phyloP scores from a whole-genome alignment of 2,797 vertebrate genomes.

The Gymnodraco acuticeps region DNA sequence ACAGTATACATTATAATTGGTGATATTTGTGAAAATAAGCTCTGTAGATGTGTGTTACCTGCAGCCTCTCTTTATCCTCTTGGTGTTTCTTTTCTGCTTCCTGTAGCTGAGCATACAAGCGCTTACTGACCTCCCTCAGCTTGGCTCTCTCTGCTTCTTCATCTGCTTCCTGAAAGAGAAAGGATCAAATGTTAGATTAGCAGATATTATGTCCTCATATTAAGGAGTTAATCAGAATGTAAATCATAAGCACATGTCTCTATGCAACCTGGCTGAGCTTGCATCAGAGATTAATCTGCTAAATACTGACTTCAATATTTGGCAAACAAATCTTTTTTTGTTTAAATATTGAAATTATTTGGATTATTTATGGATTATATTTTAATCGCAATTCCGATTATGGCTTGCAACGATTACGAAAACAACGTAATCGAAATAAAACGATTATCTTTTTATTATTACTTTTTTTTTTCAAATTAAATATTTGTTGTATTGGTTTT shows the following conservation, averaged over 20 bases:
- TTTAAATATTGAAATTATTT: neutral
- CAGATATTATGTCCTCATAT: neutral
- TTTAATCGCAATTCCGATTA: too few species aligned
- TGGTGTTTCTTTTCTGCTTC: constrained; percentile 89
- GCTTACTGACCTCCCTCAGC: constrained; percentile 87
- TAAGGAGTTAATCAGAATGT: neutral
- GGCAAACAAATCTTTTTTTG: neutral
- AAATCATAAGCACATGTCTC: neutral
- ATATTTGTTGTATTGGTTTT: too few species aligned
- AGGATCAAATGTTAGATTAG: constrained; percentile 11
- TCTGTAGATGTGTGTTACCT: constrained; percentile 78
- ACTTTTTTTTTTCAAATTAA: too few species aligned
- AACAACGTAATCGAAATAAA: too few species aligned
- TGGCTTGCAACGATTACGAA: too few species aligned
- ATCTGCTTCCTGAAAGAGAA: constrained; percentile 72
- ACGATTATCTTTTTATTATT: too few species aligned
- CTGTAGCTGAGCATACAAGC: constrained; percentile 88
- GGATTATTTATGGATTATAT: neutral
- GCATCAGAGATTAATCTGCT: neutral
- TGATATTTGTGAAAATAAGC: neutral
- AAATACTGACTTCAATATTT: neutral
- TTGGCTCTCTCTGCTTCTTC: constrained; percentile 84
- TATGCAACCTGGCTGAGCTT: too few species aligned
- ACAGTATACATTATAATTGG: neutral
- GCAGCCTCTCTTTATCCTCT: constrained; percentile 86